Evolutionary conservation across 2,113 vertebrate genomes (phyloP), one percentile per base, ranked within the genome.

Genomic region (Lathamus discolor): DNA sequence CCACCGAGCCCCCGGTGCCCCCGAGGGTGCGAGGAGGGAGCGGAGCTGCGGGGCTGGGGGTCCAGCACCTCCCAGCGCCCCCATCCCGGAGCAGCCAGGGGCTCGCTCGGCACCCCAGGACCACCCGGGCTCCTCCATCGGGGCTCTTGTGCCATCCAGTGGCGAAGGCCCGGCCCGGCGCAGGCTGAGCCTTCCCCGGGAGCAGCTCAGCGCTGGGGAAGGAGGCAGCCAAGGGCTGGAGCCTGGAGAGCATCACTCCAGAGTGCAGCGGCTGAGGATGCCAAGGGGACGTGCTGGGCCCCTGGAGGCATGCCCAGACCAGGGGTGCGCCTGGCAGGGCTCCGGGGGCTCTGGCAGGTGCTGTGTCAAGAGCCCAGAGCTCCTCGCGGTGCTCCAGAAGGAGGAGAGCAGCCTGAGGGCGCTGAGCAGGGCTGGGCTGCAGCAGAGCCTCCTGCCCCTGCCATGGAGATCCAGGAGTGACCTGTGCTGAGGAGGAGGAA

Each of bases 121-220:
- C 66, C 80, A 6, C 33, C 33, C 28, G 1, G 22, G 81, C 78
- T 89, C 41, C 82, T 92, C 82, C 7, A 31, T 78, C 18, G 51
- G 28, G 77, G 27, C 66, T 90, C 51, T 82, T 75, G 44, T 81
- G 94, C 95, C 95, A 83, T 86, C 95, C 94, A 95, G 95, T 4
- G 95, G 95, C 46, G 17, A 35, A 33, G 59, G 39, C 28, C 9
- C 31, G 13, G 57, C 81, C 19, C 83, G 12, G 75, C 63, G 10
- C 68, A 7, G 35, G 2, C 61, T 44, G 76, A 49, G 72, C 54
- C 37, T 52, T 37, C 37, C 52, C 69, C 13, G 14, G 20, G 33
- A 13, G 57, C 51, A 3, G n/a, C 28, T 49, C 31, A 13, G 57
- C 9, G 9, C 24, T 6, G 31, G 24, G 24, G 27, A 29, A 31